Percentiles rank a stretch among this genome's conserved stretches.
Conservation (phyloP, 2,113 vertebrate genomes). For the Lathamus discolor region DNA sequence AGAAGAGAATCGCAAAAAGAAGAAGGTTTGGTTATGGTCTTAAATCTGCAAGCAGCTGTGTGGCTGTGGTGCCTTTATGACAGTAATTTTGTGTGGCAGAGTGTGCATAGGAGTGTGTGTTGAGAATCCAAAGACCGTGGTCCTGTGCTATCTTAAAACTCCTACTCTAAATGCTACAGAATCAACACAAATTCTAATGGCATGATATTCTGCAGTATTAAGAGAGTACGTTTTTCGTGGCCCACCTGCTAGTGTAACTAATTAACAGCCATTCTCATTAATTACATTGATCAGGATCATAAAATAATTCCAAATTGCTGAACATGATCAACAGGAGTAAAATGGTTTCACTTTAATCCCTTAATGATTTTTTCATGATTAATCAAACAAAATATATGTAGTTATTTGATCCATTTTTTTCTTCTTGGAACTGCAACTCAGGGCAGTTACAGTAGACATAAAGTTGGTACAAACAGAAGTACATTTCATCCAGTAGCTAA, state of each 20-base stretch:
- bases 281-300: constrained; percentile 83
- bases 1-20: background rate
- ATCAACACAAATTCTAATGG: constrained; percentile 9
- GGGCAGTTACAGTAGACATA: constrained; percentile 70
- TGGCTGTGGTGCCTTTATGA: background rate
- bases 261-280: constrained; percentile 80
- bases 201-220: constrained; percentile 53
- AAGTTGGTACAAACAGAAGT: constrained; percentile 72
- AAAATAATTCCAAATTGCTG: constrained; percentile 78
- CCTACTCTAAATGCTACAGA: background rate
- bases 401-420: constrained; percentile 72
- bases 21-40: background rate
- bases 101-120: background rate
- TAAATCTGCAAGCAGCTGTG: background rate
- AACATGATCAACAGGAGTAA: constrained; percentile 77
- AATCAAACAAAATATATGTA: constrained; percentile 77
- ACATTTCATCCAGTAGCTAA: constrained; percentile 69
- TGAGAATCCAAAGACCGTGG: background rate
- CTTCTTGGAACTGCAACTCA: constrained; percentile 59
- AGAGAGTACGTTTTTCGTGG: constrained; percentile 66
- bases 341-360: constrained; percentile 76
- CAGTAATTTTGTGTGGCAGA: background rate
- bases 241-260: constrained; percentile 80
- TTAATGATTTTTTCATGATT: constrained; percentile 80
- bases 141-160: background rate